Evolutionary conservation across 1,140 invertebrate genomes (phyloP).

Genomic region (Apis florea): DNA sequence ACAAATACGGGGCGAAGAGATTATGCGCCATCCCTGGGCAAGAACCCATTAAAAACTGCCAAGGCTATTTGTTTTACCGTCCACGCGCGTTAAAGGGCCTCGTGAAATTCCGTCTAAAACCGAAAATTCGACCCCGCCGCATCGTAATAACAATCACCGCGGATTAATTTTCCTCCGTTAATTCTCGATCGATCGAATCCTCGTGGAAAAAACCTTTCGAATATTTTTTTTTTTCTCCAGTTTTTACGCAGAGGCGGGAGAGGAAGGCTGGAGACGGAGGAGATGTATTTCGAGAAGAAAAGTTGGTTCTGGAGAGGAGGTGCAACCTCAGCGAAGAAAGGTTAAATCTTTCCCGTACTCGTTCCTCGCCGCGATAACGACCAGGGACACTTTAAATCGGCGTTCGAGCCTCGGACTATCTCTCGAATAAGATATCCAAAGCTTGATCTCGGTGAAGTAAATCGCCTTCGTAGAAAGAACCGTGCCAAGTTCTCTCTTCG

Average conservation of each 20-base stretch:
- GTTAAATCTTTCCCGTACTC: slow-evolving; percentile 16
- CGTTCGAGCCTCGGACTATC: slow-evolving; percentile 38
- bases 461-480: slow-evolving; percentile 18
- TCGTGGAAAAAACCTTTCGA: background rate
- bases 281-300: background rate
- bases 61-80: slow-evolving; percentile 51
- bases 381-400: slow-evolving; percentile 15
- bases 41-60: slow-evolving; percentile 56
- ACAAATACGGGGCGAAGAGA: slow-evolving; percentile 44
- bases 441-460: slow-evolving; percentile 38
- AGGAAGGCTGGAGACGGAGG: background rate
- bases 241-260: background rate
- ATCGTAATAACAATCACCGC: background rate
- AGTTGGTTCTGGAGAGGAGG: background rate
- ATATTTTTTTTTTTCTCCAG: background rate
- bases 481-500: slow-evolving; percentile 49
- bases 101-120: slow-evolving; percentile 13
- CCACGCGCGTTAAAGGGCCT: slow-evolving; percentile 10
- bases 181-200: background rate
- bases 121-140: slow-evolving; percentile 23
- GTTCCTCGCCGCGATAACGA: slow-evolving; percentile 22
- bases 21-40: slow-evolving; percentile 35
- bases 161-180: background rate
- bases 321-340: background rate
- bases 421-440: slow-evolving; percentile 34